A percentile compares a stretch with the other conserved stretches of the same genome.
These are phyloP conservation scores for Drymonia ruficornis DNA, from an alignment of 2,888 invertebrate genomes.

Conservation along the genomic window DNA sequence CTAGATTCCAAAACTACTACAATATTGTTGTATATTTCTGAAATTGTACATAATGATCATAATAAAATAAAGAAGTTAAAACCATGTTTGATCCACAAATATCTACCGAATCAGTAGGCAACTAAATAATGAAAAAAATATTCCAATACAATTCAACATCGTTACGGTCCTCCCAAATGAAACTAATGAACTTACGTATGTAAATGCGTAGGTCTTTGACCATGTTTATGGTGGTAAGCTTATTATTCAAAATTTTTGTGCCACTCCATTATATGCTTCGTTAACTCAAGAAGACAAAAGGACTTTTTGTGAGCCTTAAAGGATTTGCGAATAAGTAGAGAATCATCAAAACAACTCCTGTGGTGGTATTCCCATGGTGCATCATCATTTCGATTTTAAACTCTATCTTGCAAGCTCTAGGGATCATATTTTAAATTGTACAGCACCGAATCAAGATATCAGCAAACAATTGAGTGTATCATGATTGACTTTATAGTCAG, in stretches of 20 bases:
- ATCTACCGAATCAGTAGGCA: not conserved
- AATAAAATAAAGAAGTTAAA: no score
- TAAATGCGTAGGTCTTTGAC: conserved; percentile 37
- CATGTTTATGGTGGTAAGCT: conserved; percentile 34
- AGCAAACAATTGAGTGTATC: conserved; percentile 60
- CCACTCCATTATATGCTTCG: conserved; percentile 50
- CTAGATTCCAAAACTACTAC: no score
- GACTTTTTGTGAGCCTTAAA: conserved; percentile 52
- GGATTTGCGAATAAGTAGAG: conserved; percentile 54
- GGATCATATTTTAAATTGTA: conserved; percentile 19
- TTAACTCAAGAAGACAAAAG: conserved; percentile 56
- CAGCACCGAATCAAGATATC: conserved; percentile 50
- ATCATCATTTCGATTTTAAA: conserved; percentile 14
- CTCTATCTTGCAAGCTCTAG: conserved; percentile 12
- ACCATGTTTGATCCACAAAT: not conserved
- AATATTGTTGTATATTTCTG: no score
- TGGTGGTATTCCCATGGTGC: conserved; percentile 37
- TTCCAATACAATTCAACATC: not conserved
- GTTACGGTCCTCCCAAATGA: conserved; percentile 14
- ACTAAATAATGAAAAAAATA: not conserved
- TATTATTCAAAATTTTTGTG: conserved; percentile 49
- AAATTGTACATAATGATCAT: no score
- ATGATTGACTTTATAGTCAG: conserved; percentile 55
- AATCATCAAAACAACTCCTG: conserved; percentile 53
- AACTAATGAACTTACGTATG: conserved; percentile 37